phyloP scores from a whole-genome alignment of 2,113 vertebrate species.

The Pogona vitticeps region DNA sequence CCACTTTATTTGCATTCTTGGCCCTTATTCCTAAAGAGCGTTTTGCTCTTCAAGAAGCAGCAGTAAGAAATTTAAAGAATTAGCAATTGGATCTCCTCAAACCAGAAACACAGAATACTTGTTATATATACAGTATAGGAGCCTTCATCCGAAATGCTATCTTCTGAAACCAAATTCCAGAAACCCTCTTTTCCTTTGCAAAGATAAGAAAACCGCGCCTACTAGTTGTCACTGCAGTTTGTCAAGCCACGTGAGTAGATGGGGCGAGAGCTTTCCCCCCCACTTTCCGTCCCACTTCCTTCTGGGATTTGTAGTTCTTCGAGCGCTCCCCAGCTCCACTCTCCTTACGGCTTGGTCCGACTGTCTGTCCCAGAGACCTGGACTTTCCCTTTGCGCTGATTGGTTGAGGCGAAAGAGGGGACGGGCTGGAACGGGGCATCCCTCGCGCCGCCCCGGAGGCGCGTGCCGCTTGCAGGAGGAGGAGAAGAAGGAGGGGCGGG shows the following conservation, averaged over 20 bases:
- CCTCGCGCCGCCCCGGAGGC: not conserved
- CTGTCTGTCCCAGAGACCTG: not conserved
- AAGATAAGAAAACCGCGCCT: not conserved
- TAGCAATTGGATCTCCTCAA: no score
- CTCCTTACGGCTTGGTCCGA: not conserved
- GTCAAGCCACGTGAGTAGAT: not conserved
- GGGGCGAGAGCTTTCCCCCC: no score
- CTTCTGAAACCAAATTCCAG: no score
- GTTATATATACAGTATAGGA: no score
- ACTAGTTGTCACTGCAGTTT: no score
- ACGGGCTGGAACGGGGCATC: not conserved
- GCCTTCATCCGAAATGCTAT: no score
- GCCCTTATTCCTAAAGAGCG: no score
- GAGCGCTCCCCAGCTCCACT: no score
- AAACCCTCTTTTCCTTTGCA: not conserved
- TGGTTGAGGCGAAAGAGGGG: not conserved
- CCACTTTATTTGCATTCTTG: no score
- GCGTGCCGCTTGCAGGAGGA: not conserved
- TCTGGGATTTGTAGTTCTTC: not conserved
- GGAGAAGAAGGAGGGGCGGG: not conserved
- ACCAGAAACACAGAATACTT: no score
- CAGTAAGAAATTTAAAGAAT: no score
- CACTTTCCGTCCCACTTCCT: not conserved
- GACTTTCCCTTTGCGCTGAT: not conserved
- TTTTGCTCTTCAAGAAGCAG: no score